phyloP scores from a whole-genome alignment of 2,113 vertebrate genomes.

The Bambusicola thoracicus region DNA sequence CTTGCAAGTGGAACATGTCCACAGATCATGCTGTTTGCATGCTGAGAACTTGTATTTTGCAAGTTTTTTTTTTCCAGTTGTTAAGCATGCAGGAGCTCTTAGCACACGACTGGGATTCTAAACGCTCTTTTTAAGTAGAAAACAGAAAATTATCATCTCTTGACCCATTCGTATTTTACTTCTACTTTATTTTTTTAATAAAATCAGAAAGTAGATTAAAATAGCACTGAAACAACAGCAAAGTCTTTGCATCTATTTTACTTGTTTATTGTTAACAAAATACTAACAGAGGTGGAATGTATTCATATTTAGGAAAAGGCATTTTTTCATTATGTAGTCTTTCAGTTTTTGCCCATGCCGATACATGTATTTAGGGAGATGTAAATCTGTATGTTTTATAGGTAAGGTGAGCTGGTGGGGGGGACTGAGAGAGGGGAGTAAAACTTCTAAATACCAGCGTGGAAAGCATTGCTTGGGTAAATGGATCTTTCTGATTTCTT shows the following conservation, averaged over 20 bases:
- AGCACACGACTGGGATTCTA: slow-evolving; percentile 14
- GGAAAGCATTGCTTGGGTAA: slow-evolving; percentile 43
- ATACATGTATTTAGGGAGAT: background rate
- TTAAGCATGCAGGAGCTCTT: slow-evolving; percentile 46
- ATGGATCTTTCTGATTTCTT: slow-evolving; percentile 65
- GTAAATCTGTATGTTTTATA: background rate
- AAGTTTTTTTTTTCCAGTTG: slow-evolving; percentile 1
- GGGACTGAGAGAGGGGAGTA: background rate
- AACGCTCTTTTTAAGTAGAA: slow-evolving; percentile 47
- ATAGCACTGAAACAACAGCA: background rate
- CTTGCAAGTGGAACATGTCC: slow-evolving; percentile 39
- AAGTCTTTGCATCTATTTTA: background rate
- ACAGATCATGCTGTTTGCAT: slow-evolving; percentile 41
- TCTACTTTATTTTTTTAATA: slow-evolving; percentile 4
- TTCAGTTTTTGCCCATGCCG: background rate
- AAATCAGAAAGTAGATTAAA: background rate
- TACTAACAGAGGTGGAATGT: background rate
- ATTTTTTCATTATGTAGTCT: background rate
- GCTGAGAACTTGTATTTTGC: slow-evolving; percentile 53
- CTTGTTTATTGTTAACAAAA: background rate
- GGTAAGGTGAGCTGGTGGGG: background rate
- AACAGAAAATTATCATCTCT: slow-evolving; percentile 36
- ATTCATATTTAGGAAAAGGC: background rate
- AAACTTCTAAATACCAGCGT: slow-evolving; percentile 31
- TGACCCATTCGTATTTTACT: slow-evolving; percentile 1